These are phyloP conservation scores for Lissocephala sabroskyi DNA, from an alignment of 2,888 invertebrate genomes.

Conservation along the genomic window DNA sequence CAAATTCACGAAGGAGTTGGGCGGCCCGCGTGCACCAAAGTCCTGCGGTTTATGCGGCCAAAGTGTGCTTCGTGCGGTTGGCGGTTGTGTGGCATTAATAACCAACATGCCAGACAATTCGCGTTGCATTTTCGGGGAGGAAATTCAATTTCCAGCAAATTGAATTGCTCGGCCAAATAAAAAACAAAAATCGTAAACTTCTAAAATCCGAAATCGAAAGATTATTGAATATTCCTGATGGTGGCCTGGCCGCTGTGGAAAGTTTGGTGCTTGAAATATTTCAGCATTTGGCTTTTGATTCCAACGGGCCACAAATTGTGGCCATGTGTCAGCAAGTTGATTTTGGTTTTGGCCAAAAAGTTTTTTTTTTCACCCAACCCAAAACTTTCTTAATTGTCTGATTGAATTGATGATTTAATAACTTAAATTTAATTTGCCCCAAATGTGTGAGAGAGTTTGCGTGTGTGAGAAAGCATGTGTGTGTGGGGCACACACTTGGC, in stretches of 20 bases:
- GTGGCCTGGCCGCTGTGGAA: too few species aligned
- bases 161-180: slow-evolving; percentile 39
- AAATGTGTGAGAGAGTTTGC: slow-evolving; percentile 12
- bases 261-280: slow-evolving; percentile 24
- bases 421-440: slow-evolving; percentile 66
- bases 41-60: too few species aligned
- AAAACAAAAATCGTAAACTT: background rate
- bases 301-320: slow-evolving; percentile 4
- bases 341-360: slow-evolving; percentile 45
- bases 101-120: too few species aligned
- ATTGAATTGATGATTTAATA: slow-evolving; percentile 72
- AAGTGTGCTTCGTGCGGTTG: too few species aligned
- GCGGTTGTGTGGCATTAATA: too few species aligned
- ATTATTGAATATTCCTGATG: too few species aligned
- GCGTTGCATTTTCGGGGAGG: too few species aligned
- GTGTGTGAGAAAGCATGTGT: slow-evolving; percentile 7
- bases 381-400: slow-evolving; percentile 69
- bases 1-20: slow-evolving; percentile 1
- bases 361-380: too few species aligned
- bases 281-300: slow-evolving; percentile 16
- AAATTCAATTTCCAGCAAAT: slow-evolving; percentile 23
- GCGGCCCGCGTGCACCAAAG: background rate
- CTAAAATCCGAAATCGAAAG: too few species aligned
- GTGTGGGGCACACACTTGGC: background rate
- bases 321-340: slow-evolving; percentile 46